A percentile compares a stretch with the other conserved stretches of the same genome.
Conservation (phyloP, 2,797 vertebrate species). For the Perodicticus potto region DNA sequence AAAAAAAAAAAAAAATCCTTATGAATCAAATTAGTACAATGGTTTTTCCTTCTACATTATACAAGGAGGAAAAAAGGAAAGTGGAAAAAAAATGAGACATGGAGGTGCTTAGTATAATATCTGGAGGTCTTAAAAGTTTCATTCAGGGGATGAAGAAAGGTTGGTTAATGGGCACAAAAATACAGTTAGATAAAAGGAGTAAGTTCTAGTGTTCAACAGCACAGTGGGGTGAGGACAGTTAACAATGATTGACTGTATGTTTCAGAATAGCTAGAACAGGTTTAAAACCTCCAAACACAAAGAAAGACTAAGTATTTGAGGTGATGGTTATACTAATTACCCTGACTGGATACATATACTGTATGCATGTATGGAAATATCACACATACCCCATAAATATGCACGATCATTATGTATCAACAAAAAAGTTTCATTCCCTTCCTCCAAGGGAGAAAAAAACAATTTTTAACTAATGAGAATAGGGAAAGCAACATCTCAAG, state of each 20-base stretch:
- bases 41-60: background rate
- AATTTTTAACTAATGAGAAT: slow-evolving; percentile 61
- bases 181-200: background rate
- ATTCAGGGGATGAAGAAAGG: background rate
- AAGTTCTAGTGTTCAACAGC: background rate
- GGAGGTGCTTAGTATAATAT: background rate
- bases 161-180: background rate
- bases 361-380: background rate
- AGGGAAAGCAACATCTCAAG: slow-evolving; percentile 69
- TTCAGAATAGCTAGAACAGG: background rate
- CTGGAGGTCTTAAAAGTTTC: slow-evolving; percentile 60
- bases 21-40: slow-evolving; percentile 52
- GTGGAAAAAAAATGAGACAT: background rate
- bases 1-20: slow-evolving; percentile 48
- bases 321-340: background rate
- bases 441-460: background rate
- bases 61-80: slow-evolving; percentile 6
- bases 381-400: background rate
- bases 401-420: background rate
- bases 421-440: background rate
- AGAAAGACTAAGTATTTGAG: background rate
- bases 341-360: background rate
- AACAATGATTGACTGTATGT: background rate
- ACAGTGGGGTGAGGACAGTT: background rate
- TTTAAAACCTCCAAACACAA: background rate